phyloP scores from a whole-genome alignment of 2,113 vertebrate species.

The Dromaius novaehollandiae region DNA sequence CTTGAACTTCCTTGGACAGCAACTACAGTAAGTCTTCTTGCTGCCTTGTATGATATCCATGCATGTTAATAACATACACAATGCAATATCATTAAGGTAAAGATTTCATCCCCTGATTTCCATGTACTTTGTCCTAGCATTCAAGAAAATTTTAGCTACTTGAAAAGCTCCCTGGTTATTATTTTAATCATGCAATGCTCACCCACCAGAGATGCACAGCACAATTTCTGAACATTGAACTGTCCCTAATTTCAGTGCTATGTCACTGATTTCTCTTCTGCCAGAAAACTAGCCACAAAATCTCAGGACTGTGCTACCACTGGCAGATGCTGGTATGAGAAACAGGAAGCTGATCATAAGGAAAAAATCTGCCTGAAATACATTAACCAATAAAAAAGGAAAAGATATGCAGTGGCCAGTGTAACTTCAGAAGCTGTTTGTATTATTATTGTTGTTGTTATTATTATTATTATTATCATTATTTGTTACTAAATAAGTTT shows the following conservation, averaged over 20 bases:
- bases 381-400: background rate
- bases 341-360: background rate
- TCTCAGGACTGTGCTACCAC: background rate
- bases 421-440: background rate
- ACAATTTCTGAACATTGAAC: background rate
- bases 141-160: background rate
- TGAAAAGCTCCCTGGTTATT: background rate
- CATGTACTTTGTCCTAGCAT: background rate
- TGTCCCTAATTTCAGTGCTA: background rate
- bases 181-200: fast-evolving
- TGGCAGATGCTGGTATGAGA: background rate
- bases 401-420: background rate
- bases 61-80: background rate
- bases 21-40: background rate
- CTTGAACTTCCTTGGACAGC: background rate
- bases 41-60: background rate
- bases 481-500: background rate
- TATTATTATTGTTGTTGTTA: background rate
- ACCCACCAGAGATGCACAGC: fast-evolving
- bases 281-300: background rate
- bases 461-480: background rate
- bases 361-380: background rate
- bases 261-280: background rate
- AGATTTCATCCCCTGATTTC: background rate
- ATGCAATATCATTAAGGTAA: background rate